Evolutionary conservation across 1,140 invertebrate species (phyloP).

Genomic region (Sipha flava): DNA sequence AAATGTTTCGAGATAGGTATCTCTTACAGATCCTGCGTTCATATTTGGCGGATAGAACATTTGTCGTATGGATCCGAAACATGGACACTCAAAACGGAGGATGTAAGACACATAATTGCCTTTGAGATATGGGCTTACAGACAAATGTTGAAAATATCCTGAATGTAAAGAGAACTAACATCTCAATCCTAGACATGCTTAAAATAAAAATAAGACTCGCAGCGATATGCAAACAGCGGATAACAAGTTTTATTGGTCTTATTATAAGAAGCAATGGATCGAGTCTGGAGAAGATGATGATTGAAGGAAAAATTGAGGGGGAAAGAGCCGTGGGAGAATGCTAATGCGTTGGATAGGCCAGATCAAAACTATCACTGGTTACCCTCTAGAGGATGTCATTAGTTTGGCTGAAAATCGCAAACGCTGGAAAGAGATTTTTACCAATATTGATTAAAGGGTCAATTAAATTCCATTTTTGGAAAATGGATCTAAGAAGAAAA

Average conservation of each 20-base stretch:
- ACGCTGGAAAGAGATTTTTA: neutral
- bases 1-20: too few species aligned
- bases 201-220: neutral
- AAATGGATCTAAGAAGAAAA: neutral
- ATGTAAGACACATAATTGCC: neutral
- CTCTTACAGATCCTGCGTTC: too few species aligned
- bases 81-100: neutral
- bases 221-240: neutral
- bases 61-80: neutral
- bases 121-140: slow-evolving; percentile 24
- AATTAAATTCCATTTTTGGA: neutral
- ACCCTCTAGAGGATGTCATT: neutral
- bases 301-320: neutral
- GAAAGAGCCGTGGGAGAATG: neutral
- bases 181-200: neutral
- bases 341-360: neutral
- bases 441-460: neutral
- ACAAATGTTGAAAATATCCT: neutral
- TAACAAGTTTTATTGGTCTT: neutral
- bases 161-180: neutral
- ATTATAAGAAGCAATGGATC: neutral
- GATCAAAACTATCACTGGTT: neutral
- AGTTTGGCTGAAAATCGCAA: neutral
- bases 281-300: neutral
- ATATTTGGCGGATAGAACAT: too few species aligned